These are phyloP conservation scores for Istiophorus platypterus DNA, from an alignment of 2,113 vertebrate genomes.

Conservation along the genomic window DNA sequence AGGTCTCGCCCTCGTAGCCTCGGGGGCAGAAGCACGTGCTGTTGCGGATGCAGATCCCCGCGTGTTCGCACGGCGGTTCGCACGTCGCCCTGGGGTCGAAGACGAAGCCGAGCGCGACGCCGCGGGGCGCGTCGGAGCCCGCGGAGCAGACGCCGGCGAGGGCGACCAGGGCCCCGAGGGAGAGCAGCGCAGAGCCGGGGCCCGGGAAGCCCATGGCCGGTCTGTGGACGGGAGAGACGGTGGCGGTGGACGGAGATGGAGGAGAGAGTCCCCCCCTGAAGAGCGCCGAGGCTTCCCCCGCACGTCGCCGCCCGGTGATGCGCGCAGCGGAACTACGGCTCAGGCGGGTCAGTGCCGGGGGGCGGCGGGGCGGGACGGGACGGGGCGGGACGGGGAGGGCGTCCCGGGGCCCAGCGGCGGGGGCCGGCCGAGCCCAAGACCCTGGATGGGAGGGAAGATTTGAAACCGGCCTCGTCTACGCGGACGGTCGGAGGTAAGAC, in stretches of 20 bases:
- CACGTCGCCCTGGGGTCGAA: slow-evolving; percentile 83
- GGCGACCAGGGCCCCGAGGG: slow-evolving; percentile 23
- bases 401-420: accelerated
- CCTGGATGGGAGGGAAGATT: background rate
- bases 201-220: background rate
- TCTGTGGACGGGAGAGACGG: background rate
- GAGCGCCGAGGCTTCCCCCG: background rate
- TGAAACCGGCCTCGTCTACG: background rate
- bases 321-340: background rate
- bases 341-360: background rate
- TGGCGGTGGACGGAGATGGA: background rate
- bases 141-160: slow-evolving; percentile 56
- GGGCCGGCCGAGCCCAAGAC: too few species aligned
- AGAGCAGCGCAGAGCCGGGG: background rate
- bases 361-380: background rate
- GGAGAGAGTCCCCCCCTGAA: background rate
- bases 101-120: slow-evolving; percentile 83
- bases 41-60: slow-evolving; percentile 88
- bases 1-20: slow-evolving; percentile 89
- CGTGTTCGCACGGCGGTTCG: slow-evolving; percentile 86
- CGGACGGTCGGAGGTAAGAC: too few species aligned
- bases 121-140: slow-evolving; percentile 78
- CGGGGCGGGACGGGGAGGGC: background rate
- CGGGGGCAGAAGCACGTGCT: slow-evolving; percentile 87
- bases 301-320: background rate